Conservation (phyloP, 2,888 invertebrate species). For the Orgyia antiqua region DNA sequence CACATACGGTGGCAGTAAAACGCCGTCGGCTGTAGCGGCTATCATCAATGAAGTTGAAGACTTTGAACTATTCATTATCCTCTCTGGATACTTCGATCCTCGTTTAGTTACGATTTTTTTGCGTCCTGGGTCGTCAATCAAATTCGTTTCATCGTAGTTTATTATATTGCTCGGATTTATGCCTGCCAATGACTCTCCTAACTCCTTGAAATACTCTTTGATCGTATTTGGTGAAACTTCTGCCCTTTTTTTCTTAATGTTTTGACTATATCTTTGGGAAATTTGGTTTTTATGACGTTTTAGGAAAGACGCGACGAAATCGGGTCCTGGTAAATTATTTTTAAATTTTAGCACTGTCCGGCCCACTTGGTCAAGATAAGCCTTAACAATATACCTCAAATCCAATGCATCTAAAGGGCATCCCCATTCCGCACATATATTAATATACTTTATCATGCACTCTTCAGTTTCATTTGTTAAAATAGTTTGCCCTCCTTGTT, state of each 20-base stretch:
- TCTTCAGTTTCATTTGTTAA: slow-evolving; percentile 16
- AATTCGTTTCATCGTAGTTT: slow-evolving; percentile 2
- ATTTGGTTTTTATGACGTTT: slow-evolving; percentile 10
- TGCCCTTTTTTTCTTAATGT: slow-evolving; percentile 13
- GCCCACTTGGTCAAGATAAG: slow-evolving; percentile 18
- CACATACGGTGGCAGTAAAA: slow-evolving; percentile 31
- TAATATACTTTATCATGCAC: slow-evolving; percentile 17
- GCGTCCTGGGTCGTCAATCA: slow-evolving; percentile 13
- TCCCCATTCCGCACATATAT: slow-evolving; percentile 25
- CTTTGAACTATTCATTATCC: slow-evolving; percentile 27
- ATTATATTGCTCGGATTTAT: slow-evolving; percentile 5
- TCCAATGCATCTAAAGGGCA: slow-evolving; percentile 21
- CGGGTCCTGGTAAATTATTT: slow-evolving; percentile 20
- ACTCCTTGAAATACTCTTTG: slow-evolving; percentile 11
- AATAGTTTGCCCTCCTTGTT: slow-evolving; percentile 20
- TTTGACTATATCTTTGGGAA: slow-evolving; percentile 10
- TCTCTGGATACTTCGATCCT: slow-evolving; percentile 14
- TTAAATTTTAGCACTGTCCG: slow-evolving; percentile 16
- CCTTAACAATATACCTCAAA: slow-evolving; percentile 18
- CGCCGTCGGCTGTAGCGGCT: slow-evolving; percentile 36
- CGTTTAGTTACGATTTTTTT: slow-evolving; percentile 11
- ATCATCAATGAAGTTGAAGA: slow-evolving; percentile 39
- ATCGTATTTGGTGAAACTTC: slow-evolving; percentile 11
- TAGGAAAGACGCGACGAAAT: slow-evolving; percentile 5
- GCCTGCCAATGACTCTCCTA: slow-evolving; percentile 10